Base-by-base conservation (phyloP, 1,140 invertebrate genomes). In the Orussus abietinus region DNA sequence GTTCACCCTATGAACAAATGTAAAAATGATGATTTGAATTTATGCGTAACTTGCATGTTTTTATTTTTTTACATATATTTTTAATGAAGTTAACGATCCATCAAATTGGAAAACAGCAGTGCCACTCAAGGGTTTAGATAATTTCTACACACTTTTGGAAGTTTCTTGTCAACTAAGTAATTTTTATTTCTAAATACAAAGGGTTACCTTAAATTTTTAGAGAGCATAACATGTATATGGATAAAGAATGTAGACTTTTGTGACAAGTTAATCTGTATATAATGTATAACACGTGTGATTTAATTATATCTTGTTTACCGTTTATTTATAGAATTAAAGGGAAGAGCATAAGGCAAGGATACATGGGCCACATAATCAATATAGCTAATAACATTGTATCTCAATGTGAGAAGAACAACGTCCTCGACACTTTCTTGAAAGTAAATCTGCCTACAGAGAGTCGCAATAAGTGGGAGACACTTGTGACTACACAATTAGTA, bases 331-430 rank as follows among this genome's bases (percentile, higher is more conserved):
- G 73, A 50, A 54, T 43, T 57, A 68, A 68, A 61, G 70, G 65
- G 42, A 75, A 73, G 48, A 70, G 75, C 45, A 70, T 75, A 43
- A 66, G 83, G 14, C 69, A 78, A 57, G 84, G 83, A 25, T 87
- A 87, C 53, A 87, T 87, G 83, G 86, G 86, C 32, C 86, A 89
- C 67, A 63, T 88, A 47, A 84, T 83, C 38, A 80, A 82, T 63
- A 83, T 89, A 40, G 78, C 81, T 12, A 86, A 85, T 69, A 74
- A 79, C 49, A 74, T 86, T 49, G 74, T 76, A 25, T 57, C 72
- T 36, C 61, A 72, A 34, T 66, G 68, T 41, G 60, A 72, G 40
- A 68, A 70, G 30, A 72, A 57, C 48, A 53, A 64, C 35, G 46
- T 47, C 40, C 53, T 80, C 22, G 62, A 67, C 41, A 66, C 66